Conservation (phyloP, 1,140 invertebrate genomes). For the Lasaia peninsularis region DNA sequence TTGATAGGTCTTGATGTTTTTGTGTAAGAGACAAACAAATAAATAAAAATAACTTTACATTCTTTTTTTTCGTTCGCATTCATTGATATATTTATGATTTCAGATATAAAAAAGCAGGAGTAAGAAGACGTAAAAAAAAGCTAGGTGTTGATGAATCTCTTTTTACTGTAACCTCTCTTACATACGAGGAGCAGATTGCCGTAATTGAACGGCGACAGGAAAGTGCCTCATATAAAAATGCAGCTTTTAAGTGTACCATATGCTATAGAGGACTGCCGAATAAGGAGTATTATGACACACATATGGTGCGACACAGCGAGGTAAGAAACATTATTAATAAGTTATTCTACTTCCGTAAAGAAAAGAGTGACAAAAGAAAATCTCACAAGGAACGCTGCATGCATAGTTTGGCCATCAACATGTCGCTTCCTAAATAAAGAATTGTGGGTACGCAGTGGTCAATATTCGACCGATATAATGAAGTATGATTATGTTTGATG, state of each 20-base stretch:
- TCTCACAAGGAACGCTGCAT: not conserved
- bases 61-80: too few species aligned
- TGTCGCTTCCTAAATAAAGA: too few species aligned
- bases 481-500: too few species aligned
- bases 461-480: too few species aligned
- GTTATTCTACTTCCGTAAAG: not conserved
- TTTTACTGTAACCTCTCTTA: slow-evolving; percentile 45
- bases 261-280: slow-evolving; percentile 51
- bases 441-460: too few species aligned
- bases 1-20: too few species aligned
- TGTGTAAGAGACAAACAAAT: too few species aligned
- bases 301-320: slow-evolving; percentile 44
- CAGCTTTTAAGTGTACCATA: slow-evolving; percentile 42
- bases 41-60: too few species aligned
- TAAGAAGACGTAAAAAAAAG: not conserved
- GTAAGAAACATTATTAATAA: slow-evolving; percentile 25
- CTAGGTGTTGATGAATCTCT: slow-evolving; percentile 38
- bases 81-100: not conserved
- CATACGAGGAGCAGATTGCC: slow-evolving; percentile 55
- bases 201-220: slow-evolving; percentile 46
- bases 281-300: slow-evolving; percentile 44
- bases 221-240: slow-evolving; percentile 32
- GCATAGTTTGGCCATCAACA: not conserved
- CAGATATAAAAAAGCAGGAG: not conserved
- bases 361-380: not conserved